A percentile compares a stretch with the other conserved stretches of the same genome.
Conservation (phyloP, 2,113 vertebrate genomes). For the Megaceryle torquata region DNA sequence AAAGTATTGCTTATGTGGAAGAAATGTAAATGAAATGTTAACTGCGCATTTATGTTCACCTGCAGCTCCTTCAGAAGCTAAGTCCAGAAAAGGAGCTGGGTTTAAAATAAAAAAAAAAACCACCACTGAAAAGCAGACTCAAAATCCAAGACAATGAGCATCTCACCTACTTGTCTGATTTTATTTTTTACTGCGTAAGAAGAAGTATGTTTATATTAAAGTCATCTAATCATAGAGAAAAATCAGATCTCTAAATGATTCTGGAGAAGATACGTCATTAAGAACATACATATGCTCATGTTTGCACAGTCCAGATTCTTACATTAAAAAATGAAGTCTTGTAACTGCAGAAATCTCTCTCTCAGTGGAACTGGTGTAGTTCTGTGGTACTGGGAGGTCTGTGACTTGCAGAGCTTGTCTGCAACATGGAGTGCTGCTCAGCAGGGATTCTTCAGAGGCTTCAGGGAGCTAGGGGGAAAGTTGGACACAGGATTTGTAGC, state of each 20-base stretch:
- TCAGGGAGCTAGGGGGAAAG: neutral
- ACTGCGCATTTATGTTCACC: neutral
- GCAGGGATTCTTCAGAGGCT: neutral
- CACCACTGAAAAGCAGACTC: neutral
- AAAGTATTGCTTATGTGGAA: neutral
- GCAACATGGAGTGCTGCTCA: neutral
- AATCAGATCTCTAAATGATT: neutral
- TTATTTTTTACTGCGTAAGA: neutral
- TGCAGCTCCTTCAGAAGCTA: neutral
- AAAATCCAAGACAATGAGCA: neutral
- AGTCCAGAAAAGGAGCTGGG: neutral
- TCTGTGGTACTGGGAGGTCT: neutral
- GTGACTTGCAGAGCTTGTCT: neutral
- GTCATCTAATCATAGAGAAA: neutral
- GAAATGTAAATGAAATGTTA: neutral
- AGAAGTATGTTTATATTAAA: neutral
- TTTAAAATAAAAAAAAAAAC: neutral
- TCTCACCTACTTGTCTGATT: neutral
- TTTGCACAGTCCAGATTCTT: neutral
- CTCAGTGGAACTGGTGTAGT: neutral
- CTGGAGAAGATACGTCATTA: neutral
- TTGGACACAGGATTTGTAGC: neutral
- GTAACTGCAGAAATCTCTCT: neutral
- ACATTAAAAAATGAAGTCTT: neutral
- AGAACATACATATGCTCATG: fast-evolving